Conservation (phyloP, 2,113 vertebrate genomes). For the Prolemur simus region DNA sequence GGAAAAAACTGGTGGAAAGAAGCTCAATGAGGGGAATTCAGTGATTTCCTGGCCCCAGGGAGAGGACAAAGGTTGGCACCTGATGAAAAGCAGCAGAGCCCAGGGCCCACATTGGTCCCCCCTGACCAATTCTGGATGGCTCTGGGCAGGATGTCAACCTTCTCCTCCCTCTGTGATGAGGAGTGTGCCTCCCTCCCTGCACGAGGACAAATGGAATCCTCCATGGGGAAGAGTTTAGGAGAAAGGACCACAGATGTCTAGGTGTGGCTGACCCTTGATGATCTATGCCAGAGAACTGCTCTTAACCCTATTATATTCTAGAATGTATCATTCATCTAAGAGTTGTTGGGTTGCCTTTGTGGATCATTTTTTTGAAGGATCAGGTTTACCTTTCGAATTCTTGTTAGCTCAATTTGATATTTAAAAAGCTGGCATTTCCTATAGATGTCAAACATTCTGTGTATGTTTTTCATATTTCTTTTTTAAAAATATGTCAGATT, state of each 20-base stretch:
- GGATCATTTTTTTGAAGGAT: not conserved
- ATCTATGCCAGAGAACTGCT: not conserved
- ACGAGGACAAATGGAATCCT: not conserved
- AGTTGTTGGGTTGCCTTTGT: not conserved
- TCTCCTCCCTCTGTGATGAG: not conserved
- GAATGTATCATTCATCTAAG: not conserved
- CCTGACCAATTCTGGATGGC: not conserved
- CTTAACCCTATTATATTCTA: not conserved
- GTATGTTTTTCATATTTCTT: too few species aligned
- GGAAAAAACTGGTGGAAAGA: conserved; percentile 70
- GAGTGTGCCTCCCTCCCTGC: not conserved
- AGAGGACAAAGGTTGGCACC: conserved; percentile 62
- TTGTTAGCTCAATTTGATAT: not conserved
- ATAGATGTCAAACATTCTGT: not conserved
- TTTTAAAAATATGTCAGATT: too few species aligned
- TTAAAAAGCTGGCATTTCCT: not conserved
- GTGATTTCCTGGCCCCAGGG: conserved; percentile 68
- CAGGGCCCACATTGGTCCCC: not conserved
- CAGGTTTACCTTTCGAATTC: conserved; percentile 2
- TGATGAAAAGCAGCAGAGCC: conserved; percentile 55
- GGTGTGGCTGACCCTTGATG: not conserved
- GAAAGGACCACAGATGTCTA: not conserved
- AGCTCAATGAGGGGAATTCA: conserved; percentile 49
- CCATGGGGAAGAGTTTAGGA: not conserved
- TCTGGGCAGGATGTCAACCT: not conserved